phyloP scores from a whole-genome alignment of 2,797 vertebrate species.

The Balearica regulorum region DNA sequence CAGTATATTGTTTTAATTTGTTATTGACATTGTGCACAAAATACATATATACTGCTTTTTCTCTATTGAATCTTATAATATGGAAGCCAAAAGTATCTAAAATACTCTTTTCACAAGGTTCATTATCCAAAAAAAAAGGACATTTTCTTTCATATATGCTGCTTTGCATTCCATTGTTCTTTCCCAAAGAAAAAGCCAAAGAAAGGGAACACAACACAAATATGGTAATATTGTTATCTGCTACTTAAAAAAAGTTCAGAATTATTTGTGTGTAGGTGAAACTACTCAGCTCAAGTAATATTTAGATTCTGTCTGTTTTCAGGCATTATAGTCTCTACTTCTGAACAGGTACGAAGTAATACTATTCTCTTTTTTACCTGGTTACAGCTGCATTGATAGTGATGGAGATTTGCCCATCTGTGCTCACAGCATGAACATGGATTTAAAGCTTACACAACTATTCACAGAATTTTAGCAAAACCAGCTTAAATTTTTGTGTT shows the following conservation, averaged over 20 bases:
- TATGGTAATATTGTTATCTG: background rate
- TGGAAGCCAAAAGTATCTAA: background rate
- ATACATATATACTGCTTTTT: background rate
- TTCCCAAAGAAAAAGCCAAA: background rate
- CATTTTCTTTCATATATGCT: background rate
- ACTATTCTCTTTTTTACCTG: background rate
- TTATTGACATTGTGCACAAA: background rate
- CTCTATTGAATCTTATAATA: background rate
- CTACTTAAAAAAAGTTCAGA: background rate
- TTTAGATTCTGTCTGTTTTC: background rate
- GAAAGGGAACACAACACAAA: background rate
- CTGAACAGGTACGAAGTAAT: background rate
- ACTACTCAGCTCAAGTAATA: background rate
- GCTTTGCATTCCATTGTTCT: background rate
- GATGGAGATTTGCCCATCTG: background rate
- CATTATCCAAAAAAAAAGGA: background rate
- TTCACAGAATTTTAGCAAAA: background rate
- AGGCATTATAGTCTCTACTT: background rate
- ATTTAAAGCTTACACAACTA: background rate
- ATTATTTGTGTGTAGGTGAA: background rate
- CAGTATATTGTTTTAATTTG: background rate
- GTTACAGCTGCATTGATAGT: background rate
- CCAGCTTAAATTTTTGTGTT: background rate
- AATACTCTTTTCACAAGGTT: background rate
- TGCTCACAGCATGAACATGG: background rate